Percentiles rank a stretch among this genome's conserved stretches.
phyloP scores from a whole-genome alignment of 2,113 vertebrate species.

The Pelodiscus sinensis region DNA sequence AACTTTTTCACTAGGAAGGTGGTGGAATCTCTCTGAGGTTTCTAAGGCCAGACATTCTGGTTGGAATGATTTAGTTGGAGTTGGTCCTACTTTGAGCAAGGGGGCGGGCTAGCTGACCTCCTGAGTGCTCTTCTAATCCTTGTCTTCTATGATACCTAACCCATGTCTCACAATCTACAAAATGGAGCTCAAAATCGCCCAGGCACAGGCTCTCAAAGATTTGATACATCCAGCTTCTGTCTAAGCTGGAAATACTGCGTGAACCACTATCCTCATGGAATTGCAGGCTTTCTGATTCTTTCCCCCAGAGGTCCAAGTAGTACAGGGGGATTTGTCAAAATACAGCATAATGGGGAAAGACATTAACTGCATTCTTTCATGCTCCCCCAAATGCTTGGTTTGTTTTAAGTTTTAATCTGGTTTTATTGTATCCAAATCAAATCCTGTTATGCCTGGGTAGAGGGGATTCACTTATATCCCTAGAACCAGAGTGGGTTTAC shows the following conservation, averaged over 20 bases:
- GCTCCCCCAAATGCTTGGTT: neutral
- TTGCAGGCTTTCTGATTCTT: neutral
- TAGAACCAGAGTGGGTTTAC: neutral
- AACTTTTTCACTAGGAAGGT: too few species aligned
- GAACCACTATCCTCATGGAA: neutral
- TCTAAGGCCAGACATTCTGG: too few species aligned
- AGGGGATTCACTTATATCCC: neutral
- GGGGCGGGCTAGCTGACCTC: too few species aligned
- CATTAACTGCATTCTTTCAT: neutral
- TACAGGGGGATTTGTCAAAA: neutral
- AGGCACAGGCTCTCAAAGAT: neutral
- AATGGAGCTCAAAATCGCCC: neutral
- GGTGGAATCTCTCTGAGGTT: too few species aligned
- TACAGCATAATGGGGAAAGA: neutral
- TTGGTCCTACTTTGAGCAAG: too few species aligned
- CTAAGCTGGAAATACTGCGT: neutral
- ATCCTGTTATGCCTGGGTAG: neutral
- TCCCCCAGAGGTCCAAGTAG: neutral
- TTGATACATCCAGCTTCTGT: neutral
- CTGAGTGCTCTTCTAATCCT: too few species aligned
- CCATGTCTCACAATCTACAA: neutral
- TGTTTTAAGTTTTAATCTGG: neutral
- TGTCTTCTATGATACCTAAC: constrained; percentile 11
- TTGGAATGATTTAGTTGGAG: too few species aligned
- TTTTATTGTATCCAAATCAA: neutral